A percentile compares a stretch with the other conserved stretches of the same genome.
phyloP scores from a whole-genome alignment of 2,113 vertebrate genomes.

The Ciconia boyciana region DNA sequence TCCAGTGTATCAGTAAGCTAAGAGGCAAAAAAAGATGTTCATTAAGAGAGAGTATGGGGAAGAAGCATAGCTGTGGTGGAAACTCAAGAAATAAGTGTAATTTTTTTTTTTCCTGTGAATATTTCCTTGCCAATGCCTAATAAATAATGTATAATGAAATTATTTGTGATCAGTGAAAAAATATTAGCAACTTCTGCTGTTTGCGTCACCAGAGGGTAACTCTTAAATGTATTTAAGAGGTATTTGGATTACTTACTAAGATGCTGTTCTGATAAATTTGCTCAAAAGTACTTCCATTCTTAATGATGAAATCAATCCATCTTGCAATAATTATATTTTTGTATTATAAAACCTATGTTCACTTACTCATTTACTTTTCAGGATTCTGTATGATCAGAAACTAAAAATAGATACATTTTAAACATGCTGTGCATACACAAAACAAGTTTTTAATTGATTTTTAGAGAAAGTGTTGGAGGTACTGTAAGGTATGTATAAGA shows the following conservation, averaged over 20 bases:
- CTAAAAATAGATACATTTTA: neutral
- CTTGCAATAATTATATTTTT: neutral
- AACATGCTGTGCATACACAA: rapidly evolving
- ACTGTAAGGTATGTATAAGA: neutral
- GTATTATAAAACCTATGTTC: neutral
- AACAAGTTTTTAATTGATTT: neutral
- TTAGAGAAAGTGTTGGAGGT: neutral
- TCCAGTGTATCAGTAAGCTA: neutral
- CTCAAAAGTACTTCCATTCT: neutral
- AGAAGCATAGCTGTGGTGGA: neutral
- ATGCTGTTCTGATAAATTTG: neutral
- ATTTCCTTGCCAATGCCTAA: neutral
- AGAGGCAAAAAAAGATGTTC: neutral
- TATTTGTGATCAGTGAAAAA: neutral
- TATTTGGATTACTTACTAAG: neutral
- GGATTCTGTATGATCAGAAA: neutral
- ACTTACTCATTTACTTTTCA: neutral
- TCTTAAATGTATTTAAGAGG: neutral
- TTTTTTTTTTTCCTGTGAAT: neutral
- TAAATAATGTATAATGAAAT: neutral
- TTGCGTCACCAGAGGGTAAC: neutral
- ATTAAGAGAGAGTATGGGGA: neutral
- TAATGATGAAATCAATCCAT: neutral
- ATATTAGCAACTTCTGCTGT: neutral
- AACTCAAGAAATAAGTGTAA: neutral